Evolutionary conservation across 2,113 vertebrate genomes (phyloP).

Genomic region (Ameiurus melas): DNA sequence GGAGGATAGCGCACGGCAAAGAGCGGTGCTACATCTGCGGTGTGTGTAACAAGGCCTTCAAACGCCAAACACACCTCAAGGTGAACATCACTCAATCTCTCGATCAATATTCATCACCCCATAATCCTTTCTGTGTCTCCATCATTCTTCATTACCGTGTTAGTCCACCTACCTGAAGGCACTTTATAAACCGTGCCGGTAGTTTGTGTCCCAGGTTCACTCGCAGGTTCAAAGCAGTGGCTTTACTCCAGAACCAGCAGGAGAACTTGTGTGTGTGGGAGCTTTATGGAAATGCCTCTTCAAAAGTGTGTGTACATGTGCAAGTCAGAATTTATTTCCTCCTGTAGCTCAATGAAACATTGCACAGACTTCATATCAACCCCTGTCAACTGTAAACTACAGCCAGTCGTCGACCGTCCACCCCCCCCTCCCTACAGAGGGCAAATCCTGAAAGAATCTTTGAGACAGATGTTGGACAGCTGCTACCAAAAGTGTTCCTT

Average conservation of each 20-base stretch:
- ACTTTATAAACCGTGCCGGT: neutral
- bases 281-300: neutral
- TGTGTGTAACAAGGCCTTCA: constrained; percentile 93
- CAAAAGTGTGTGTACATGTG: neutral
- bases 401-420: too few species aligned
- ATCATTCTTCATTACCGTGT: neutral
- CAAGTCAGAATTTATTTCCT: neutral
- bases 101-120: neutral
- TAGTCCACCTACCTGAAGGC: neutral
- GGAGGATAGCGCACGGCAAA: constrained; percentile 77
- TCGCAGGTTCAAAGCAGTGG: neutral
- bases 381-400: neutral
- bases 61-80: constrained; percentile 95
- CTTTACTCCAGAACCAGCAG: neutral
- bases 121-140: neutral
- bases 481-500: neutral
- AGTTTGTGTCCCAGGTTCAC: neutral
- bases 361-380: neutral
- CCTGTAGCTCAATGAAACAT: neutral
- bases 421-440: too few species aligned
- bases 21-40: constrained; percentile 90
- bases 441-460: neutral
- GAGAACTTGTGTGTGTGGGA: neutral
- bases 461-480: neutral
- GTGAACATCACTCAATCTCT: constrained; percentile 64